A percentile compares a stretch with the other conserved stretches of the same genome.
These are phyloP conservation scores for Sarotherodon lohbergeri DNA, from an alignment of 2,113 vertebrate genomes.

Conservation along the genomic window DNA sequence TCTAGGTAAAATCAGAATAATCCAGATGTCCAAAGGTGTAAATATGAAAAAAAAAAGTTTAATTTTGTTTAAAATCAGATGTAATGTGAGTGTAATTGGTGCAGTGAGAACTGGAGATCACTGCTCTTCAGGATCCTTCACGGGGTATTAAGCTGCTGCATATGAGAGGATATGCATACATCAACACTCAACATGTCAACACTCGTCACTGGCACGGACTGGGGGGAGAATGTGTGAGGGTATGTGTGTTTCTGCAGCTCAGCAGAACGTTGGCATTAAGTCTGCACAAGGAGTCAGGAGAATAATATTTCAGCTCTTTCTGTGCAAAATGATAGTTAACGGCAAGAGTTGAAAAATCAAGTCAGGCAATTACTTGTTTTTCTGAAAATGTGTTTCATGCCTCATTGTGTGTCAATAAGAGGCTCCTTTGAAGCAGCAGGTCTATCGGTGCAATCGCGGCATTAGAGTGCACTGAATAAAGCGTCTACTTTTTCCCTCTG, in stretches of 20 bases:
- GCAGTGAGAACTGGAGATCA: constrained; percentile 31
- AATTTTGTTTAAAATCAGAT: constrained; percentile 58
- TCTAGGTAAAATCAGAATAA: constrained; percentile 12
- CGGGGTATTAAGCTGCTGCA: constrained; percentile 61
- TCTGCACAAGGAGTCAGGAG: neutral
- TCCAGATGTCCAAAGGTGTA: constrained; percentile 6
- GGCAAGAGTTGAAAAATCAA: neutral
- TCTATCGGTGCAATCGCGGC: constrained; percentile 13
- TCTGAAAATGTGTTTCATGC: constrained; percentile 10
- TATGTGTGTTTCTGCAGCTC: constrained; percentile 28
- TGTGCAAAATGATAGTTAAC: constrained; percentile 1
- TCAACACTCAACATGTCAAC: constrained; percentile 60
- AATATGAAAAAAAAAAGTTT: constrained; percentile 47
- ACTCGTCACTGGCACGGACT: constrained; percentile 24
- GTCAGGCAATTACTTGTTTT: constrained; percentile 15
- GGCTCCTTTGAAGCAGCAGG: neutral
- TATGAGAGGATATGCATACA: constrained; percentile 58
- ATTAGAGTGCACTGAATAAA: constrained; percentile 14
- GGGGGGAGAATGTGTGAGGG: neutral
- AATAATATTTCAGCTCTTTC: constrained; percentile 5
- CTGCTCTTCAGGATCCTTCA: constrained; percentile 63
- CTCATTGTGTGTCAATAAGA: neutral
- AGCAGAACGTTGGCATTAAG: constrained; percentile 37
- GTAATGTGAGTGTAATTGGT: constrained; percentile 45
- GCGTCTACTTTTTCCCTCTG: constrained; percentile 6